A percentile compares a stretch with the other conserved stretches of the same genome.
Conservation (phyloP, 2,797 vertebrate genomes). For the Scomberomorus guttatus region DNA sequence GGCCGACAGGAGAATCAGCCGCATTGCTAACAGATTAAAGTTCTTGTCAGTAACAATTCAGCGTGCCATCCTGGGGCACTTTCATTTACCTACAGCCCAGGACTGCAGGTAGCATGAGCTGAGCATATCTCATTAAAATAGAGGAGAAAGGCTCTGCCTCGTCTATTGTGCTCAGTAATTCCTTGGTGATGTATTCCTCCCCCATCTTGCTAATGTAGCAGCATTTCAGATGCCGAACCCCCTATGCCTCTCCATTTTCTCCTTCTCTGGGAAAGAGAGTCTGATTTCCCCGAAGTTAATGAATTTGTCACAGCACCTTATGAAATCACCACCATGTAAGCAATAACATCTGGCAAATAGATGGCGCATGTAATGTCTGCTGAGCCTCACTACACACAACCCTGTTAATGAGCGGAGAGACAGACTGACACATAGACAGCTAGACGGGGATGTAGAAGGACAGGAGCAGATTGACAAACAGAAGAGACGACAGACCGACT, state of each 20-base stretch:
- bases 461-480: slow-evolving; percentile 31
- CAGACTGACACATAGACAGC: slow-evolving; percentile 43
- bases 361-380: slow-evolving; percentile 83
- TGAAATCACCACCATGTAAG: slow-evolving; percentile 84
- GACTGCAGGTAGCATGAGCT: slow-evolving; percentile 51
- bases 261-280: slow-evolving; percentile 64
- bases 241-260: slow-evolving; percentile 58
- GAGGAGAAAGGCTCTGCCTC: slow-evolving; percentile 55
- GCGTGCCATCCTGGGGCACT: slow-evolving; percentile 43
- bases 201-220: slow-evolving; percentile 62
- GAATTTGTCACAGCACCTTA: slow-evolving; percentile 85
- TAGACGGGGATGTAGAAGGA: slow-evolving; percentile 26
- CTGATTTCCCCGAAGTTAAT: slow-evolving; percentile 80
- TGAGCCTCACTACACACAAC: slow-evolving; percentile 77
- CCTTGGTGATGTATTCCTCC: slow-evolving; percentile 66
- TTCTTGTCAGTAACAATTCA: slow-evolving; percentile 64
- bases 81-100: slow-evolving; percentile 66
- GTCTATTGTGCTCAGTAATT: slow-evolving; percentile 74
- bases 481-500: slow-evolving; percentile 22
- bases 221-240: slow-evolving; percentile 39
- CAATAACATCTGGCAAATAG: slow-evolving; percentile 88
- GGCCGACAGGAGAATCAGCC: slow-evolving; percentile 36
- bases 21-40: slow-evolving; percentile 47
- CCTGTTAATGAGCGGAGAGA: slow-evolving; percentile 64
- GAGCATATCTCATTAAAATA: slow-evolving; percentile 79